phyloP scores from a whole-genome alignment of 2,888 invertebrate species.

The Latheticus oryzae region DNA sequence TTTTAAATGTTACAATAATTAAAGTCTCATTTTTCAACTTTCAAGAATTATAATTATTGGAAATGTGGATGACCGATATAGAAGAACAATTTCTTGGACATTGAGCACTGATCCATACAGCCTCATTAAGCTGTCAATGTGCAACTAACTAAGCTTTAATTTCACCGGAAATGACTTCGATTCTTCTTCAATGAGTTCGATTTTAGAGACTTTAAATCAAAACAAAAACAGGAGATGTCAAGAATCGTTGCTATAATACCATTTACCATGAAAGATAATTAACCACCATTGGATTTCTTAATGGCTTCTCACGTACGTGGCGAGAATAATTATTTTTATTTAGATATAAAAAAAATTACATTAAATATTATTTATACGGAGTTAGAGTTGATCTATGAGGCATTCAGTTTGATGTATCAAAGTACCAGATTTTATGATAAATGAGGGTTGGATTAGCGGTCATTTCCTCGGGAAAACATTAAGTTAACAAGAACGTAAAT shows the following conservation, averaged over 20 bases:
- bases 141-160: conserved; percentile 18
- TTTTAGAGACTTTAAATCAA: conserved; percentile 26
- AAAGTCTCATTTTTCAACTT: too few species aligned
- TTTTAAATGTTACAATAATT: conserved; percentile 9
- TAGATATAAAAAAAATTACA: conserved; percentile 8
- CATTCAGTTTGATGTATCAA: conserved; percentile 15
- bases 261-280: conserved; percentile 23
- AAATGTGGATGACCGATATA: neutral
- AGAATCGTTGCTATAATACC: conserved; percentile 24
- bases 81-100: neutral
- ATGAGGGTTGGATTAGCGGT: conserved; percentile 1
- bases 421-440: conserved; percentile 2
- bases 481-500: too few species aligned
- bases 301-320: conserved; percentile 22
- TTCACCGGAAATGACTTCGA: conserved; percentile 29
- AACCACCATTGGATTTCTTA: conserved; percentile 17
- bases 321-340: conserved; percentile 19
- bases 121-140: conserved; percentile 29
- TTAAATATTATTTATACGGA: conserved; percentile 12
- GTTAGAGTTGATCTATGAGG: conserved; percentile 3
- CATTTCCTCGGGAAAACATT: too few species aligned
- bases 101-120: conserved; percentile 16
- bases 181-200: conserved; percentile 23
- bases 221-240: conserved; percentile 18
- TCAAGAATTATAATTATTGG: too few species aligned